Evolutionary conservation across 2,797 vertebrate species (phyloP).

Genomic region (Euphonia xanthogaster): DNA sequence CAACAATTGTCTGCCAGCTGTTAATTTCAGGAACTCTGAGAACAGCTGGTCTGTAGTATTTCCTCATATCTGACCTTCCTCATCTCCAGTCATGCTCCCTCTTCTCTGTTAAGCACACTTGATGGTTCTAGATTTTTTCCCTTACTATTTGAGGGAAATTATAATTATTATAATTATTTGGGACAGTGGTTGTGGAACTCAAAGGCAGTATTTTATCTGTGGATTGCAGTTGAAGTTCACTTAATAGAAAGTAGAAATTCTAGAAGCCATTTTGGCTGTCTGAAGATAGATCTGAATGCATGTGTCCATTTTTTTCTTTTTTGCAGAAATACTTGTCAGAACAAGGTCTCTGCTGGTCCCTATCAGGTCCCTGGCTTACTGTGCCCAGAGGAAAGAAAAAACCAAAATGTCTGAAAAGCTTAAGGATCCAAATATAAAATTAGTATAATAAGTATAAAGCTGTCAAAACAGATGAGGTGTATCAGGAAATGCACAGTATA

Average conservation of each 20-base stretch:
- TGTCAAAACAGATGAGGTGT: background rate
- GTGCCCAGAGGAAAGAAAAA: background rate
- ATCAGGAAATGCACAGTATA: background rate
- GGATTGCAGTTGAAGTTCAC: background rate
- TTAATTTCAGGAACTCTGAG: background rate
- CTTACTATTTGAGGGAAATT: background rate
- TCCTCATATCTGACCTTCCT: background rate
- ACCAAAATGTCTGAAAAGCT: background rate
- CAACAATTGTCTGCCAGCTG: background rate
- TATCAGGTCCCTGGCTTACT: background rate
- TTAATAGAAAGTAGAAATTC: background rate
- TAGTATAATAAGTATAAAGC: background rate
- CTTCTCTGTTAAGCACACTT: background rate
- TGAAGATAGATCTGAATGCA: background rate
- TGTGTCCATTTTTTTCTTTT: background rate
- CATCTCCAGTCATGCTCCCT: background rate
- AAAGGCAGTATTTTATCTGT: background rate
- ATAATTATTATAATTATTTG: background rate
- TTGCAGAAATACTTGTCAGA: background rate
- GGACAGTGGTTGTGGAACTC: background rate
- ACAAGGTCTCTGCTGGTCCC: background rate
- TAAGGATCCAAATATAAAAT: background rate
- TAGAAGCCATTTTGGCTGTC: background rate
- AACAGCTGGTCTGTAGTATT: background rate
- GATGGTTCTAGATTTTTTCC: background rate